These are phyloP conservation scores for Acleris cristana DNA, from an alignment of 2,888 invertebrate species.

Conservation along the genomic window DNA sequence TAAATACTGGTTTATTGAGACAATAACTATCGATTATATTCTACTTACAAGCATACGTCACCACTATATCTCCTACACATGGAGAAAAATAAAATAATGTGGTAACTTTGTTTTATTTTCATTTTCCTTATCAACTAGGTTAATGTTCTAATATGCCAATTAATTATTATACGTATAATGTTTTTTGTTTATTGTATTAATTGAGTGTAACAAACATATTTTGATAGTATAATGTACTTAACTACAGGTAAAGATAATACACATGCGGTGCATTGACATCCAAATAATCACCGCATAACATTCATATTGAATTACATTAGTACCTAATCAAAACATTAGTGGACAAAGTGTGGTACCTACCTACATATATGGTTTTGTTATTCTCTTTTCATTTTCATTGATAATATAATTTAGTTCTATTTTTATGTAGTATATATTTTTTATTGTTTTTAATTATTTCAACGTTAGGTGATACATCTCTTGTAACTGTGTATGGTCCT, in stretches of 20 bases:
- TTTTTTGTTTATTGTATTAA: not conserved
- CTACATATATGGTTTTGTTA: conserved; percentile 1
- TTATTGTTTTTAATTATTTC: conserved; percentile 14
- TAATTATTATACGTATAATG: not conserved
- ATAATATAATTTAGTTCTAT: conserved; percentile 4
- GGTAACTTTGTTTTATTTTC: conserved; percentile 3
- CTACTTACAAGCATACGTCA: not conserved
- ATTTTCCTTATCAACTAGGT: not conserved
- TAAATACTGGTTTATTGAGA: conserved; percentile 1
- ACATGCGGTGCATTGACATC: not conserved
- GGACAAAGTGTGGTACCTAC: not conserved
- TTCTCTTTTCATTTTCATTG: not conserved
- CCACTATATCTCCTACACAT: conserved; percentile 1
- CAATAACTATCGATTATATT: not conserved
- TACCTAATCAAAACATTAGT: not conserved
- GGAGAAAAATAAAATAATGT: conserved; percentile 1
- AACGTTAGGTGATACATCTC: conserved; percentile 36
- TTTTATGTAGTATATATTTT: conserved; percentile 1
- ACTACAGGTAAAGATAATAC: not conserved
- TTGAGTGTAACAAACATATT: not conserved
- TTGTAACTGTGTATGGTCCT: conserved; percentile 35
- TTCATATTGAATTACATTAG: conserved; percentile 1
- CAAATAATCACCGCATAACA: not conserved
- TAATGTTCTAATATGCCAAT: conserved; percentile 3
- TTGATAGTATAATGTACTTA: conserved; percentile 1